These are phyloP conservation scores for Poeciliopsis gracilis DNA, from an alignment of 2,797 vertebrate genomes.

Conservation along the genomic window DNA sequence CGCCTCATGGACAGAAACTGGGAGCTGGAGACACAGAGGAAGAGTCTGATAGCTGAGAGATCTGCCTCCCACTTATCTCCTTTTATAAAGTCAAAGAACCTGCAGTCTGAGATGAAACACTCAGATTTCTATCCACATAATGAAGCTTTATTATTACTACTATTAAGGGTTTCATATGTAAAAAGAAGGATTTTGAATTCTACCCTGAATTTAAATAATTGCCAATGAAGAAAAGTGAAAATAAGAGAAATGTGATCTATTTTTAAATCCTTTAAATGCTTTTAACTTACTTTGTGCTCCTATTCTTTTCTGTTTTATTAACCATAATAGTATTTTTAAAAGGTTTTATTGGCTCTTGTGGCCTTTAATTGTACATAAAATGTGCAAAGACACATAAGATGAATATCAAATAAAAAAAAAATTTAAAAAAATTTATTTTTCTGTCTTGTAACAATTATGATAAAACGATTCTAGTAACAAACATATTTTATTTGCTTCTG, in stretches of 20 bases:
- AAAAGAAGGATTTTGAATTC: too few relatives aligned
- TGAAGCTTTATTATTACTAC: background rate
- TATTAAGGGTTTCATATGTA: too few relatives aligned
- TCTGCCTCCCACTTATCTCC: too few relatives aligned
- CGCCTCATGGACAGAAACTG: background rate
- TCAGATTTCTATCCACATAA: background rate
- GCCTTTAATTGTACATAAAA: too few relatives aligned
- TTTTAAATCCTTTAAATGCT: background rate
- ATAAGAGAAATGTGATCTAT: background rate
- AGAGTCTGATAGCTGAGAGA: too few relatives aligned
- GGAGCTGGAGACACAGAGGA: too few relatives aligned
- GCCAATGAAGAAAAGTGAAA: background rate
- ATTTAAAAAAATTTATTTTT: fast-evolving
- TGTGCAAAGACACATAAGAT: background rate
- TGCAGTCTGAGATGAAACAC: background rate
- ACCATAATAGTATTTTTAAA: too few relatives aligned
- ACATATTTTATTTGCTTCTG: background rate
- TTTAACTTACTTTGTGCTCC: background rate
- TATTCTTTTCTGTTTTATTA: background rate
- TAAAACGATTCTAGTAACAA: background rate
- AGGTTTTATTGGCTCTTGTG: too few relatives aligned
- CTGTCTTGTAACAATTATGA: background rate
- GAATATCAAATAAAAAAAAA: background rate
- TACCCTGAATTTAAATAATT: background rate
- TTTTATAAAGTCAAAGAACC: too few relatives aligned